These are phyloP conservation scores for Sylvilagus floridanus DNA, from an alignment of 2,797 vertebrate genomes.

Conservation along the genomic window DNA sequence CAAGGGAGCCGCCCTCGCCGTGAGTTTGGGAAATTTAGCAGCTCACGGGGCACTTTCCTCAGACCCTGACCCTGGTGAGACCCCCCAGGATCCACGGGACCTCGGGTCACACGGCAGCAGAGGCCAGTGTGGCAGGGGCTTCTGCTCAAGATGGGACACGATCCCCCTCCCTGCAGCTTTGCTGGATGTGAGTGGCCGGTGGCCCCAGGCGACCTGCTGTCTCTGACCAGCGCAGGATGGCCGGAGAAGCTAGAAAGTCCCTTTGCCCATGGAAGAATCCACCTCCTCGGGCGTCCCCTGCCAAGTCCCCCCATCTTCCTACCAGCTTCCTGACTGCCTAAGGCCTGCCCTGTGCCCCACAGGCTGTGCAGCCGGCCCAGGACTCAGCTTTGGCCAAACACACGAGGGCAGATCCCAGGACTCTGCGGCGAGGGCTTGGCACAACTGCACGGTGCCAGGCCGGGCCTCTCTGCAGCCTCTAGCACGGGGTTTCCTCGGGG, in stretches of 20 bases:
- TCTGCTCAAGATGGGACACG: neutral
- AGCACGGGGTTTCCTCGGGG: neutral
- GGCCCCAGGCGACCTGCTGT: neutral
- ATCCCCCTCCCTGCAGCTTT: too few relatives aligned
- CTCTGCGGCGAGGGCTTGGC: neutral
- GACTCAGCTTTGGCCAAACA: conserved; percentile 53
- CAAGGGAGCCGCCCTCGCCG: neutral
- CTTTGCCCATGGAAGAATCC: neutral
- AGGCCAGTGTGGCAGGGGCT: neutral
- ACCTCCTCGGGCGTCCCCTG: neutral
- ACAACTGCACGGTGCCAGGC: neutral
- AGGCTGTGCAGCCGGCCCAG: neutral
- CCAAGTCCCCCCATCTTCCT: neutral
- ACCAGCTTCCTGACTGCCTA: neutral
- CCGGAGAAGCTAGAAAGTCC: neutral
- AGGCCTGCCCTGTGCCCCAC: neutral
- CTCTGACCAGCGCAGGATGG: neutral
- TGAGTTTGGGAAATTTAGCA: neutral
- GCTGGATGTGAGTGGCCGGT: neutral
- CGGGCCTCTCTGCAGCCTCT: neutral
- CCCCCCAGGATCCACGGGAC: neutral
- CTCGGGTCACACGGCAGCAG: neutral
- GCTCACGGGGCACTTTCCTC: neutral
- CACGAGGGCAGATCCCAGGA: conserved; percentile 17
- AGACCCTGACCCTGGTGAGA: neutral